These are phyloP conservation scores for Melanophora roralis DNA, from an alignment of 2,888 invertebrate species.

Conservation along the genomic window DNA sequence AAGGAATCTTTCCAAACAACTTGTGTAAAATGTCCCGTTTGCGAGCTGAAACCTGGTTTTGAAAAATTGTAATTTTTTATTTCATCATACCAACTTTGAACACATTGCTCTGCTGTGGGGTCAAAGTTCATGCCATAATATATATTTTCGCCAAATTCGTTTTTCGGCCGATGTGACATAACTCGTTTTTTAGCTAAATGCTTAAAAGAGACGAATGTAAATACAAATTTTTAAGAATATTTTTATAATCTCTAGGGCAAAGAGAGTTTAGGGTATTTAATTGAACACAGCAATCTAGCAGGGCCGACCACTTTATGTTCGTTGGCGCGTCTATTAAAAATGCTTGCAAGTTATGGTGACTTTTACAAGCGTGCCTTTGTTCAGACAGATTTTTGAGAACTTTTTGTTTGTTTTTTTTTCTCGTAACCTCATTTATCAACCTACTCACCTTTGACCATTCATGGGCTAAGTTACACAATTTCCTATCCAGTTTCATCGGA, in stretches of 20 bases:
- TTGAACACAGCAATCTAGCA: no score
- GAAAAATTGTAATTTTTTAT: constrained; percentile 84
- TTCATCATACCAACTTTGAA: constrained; percentile 84
- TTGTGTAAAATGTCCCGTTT: constrained; percentile 90
- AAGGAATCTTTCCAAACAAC: constrained; percentile 88
- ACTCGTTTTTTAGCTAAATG: constrained; percentile 77
- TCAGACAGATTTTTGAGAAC: no score
- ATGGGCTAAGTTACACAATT: constrained; percentile 82
- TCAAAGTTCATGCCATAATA: constrained; percentile 86
- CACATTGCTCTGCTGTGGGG: constrained; percentile 76
- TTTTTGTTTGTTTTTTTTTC: no score
- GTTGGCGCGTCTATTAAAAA: no score
- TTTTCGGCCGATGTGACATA: constrained; percentile 85
- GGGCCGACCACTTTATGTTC: no score
- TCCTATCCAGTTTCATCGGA: constrained; percentile 82
- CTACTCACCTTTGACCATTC: constrained; percentile 82
- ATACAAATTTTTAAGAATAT: no score
- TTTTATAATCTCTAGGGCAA: no score
- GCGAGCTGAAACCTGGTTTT: constrained; percentile 80
- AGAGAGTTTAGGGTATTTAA: no score
- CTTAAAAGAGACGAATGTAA: constrained; percentile 55
- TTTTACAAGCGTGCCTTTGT: no score
- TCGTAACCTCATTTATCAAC: background rate
- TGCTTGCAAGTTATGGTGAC: no score
- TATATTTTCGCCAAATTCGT: constrained; percentile 90